Evolutionary conservation across 2,888 invertebrate genomes (phyloP), one percentile per base, ranked within the genome.

Genomic region (Darwinula stevensoni): DNA sequence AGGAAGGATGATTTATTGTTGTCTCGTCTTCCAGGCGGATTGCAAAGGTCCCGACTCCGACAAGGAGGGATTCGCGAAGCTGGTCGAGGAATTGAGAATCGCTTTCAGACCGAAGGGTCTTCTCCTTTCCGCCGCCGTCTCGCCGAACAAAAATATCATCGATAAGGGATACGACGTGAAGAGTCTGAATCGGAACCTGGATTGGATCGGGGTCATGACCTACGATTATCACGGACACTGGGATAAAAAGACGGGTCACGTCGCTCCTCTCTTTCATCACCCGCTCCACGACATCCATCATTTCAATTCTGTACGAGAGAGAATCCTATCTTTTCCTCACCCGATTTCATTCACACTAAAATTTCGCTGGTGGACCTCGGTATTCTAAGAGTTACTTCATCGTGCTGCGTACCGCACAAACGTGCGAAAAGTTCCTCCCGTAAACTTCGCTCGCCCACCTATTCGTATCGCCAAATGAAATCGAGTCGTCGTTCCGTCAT

Each of bases 201-300:
- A 80, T 47, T 80, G 78, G 75, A 72, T 82, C 39, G 67, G 78
- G 1, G 65, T 84, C 1, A 82, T 84, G 82, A 63, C 74, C 1
- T 82, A 82, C 43, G 82, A 82, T 45, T 78, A 67, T 53, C 78
- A 80, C 41, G 80, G 80, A 1, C 76, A 76, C 43, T 82, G 80
- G 80, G 80, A 80, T 43, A 75, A 74, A 46, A 70, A 70, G 47
- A 82, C 80, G 2, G 82, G 80, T 0, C 82, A 82, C 44, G 73
- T 80, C 1, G 74, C 80, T 1, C 82, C 80, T 0, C 49, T 82
- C 27, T 76, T 65, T 41, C 62, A 69, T 44, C 75, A 78, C 46
- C 69, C 72, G 3, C 68, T 74, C 29, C 78, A 78, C 44, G 74
- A 72, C 36, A 65, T 62, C 33, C 62, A 65, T 27, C 75, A 68